phyloP scores from a whole-genome alignment of 1,140 invertebrate species.

The Amphibalanus amphitrite region DNA sequence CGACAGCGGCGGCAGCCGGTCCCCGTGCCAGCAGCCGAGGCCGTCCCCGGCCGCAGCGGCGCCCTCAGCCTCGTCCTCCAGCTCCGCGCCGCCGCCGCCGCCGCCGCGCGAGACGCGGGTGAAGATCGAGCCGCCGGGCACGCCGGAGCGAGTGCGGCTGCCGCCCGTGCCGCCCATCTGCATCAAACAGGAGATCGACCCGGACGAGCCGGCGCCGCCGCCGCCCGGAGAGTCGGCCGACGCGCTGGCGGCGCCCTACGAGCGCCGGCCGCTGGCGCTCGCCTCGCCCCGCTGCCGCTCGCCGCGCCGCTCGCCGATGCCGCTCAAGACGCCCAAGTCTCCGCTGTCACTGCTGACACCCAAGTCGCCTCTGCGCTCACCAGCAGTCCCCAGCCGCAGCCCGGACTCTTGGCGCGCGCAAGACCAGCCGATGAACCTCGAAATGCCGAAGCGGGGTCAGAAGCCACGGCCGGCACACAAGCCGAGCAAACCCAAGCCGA shows the following conservation, averaged over 20 bases:
- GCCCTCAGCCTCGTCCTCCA: too few relatives aligned
- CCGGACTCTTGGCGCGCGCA: not conserved
- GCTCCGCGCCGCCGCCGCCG: too few relatives aligned
- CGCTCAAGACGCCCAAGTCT: not conserved
- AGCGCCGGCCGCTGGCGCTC: not conserved
- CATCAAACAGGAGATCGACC: not conserved
- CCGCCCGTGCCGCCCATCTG: not conserved
- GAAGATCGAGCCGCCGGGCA: not conserved
- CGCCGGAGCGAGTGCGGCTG: not conserved
- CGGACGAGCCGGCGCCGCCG: not conserved
- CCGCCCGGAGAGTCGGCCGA: not conserved
- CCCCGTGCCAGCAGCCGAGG: not conserved
- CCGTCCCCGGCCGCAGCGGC: too few relatives aligned
- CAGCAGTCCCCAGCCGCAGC: not conserved
- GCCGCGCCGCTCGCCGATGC: conserved; percentile 3
- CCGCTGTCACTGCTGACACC: not conserved
- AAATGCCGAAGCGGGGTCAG: not conserved
- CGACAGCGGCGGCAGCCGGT: not conserved
- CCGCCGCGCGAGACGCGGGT: not conserved
- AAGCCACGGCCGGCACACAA: not conserved
- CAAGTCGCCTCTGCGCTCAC: not conserved
- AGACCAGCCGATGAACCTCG: conserved; percentile 9
- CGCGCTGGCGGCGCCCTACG: conserved; percentile 2
- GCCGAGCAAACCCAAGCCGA: conserved; percentile 17
- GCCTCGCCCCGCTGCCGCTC: conserved; percentile 6